Base-by-base conservation (phyloP, 2,113 vertebrate species). In the Oryzias curvinotus region DNA sequence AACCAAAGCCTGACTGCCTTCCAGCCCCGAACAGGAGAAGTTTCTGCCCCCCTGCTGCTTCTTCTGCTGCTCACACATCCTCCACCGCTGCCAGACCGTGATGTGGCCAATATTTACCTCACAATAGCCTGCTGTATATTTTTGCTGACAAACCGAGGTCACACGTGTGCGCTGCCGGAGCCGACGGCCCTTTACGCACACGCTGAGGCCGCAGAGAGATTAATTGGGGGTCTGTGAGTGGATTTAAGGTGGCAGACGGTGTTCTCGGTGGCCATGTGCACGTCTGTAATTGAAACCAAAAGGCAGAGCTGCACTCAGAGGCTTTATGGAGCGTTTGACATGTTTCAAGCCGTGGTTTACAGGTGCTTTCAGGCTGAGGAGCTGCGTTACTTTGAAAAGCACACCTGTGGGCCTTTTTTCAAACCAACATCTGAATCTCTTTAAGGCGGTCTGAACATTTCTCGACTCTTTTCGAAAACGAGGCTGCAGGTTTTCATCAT, bases 21-120 rank as follows among this genome's bases (percentile, higher is more conserved):
- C n/a, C n/a, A n/a, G n/a, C n/a, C 21, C 21, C 2, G 21, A 23
- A 23, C 26, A 28, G 26, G 26, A 28, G 26, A 28, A 1, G 5
- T 28, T 28, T 28, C 26, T 28, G 26, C 26, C 4, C 4, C 26
- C 5, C 36, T 12, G 36, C 36, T 7, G 30, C 6, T 36, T 36
- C 30, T 2, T 8, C 30, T 10, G 30, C 78, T 51, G 72, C 52
- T 61, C 62, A 52, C 3, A 36, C 36, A 80, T 80, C 73, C 56
- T 46, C 19, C 1, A 2, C 26, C 1, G n/a, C 3, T 43, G 47
- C 36, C 65, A 63, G 45, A 41, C 30, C 28, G 58, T 48, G 54
- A 14, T 7, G 4, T 5, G 57, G 70, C 73, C 73, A 80, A 60
- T 75, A 68, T 77, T 83, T 75, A 75, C 71, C 51, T 77, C 75